Percentiles rank a stretch among this genome's conserved stretches.
phyloP scores from a whole-genome alignment of 2,888 invertebrate genomes.

The Pollenia griseotomentosa region DNA sequence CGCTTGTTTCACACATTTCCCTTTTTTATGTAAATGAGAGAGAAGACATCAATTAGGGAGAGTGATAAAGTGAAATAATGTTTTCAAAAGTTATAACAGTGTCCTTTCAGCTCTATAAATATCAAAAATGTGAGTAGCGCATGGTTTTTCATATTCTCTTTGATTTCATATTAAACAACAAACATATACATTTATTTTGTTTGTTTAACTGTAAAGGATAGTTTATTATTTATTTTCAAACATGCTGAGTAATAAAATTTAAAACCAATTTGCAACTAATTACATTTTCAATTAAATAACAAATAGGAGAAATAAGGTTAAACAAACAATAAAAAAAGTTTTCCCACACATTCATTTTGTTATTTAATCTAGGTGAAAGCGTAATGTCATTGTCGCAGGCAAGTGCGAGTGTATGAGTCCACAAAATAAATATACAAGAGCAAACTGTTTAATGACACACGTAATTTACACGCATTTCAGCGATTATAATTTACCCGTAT shows the following conservation, averaged over 20 bases:
- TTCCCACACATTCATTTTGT: neutral
- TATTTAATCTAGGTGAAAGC: neutral
- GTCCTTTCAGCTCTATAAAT: neutral
- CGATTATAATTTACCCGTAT: slow-evolving; percentile 33
- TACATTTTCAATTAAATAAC: slow-evolving; percentile 59
- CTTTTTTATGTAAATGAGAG: no score
- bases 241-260: slow-evolving; percentile 39
- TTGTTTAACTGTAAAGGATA: neutral
- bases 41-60: no score
- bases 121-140: neutral
- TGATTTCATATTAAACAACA: no score
- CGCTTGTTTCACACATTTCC: no score
- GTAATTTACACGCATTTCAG: slow-evolving; percentile 39
- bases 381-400: neutral
- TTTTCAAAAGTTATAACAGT: neutral
- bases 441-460: slow-evolving; percentile 30
- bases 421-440: neutral
- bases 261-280: slow-evolving; percentile 65
- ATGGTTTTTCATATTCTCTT: no score
- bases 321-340: neutral
- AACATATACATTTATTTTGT: neutral
- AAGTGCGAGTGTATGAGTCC: neutral
- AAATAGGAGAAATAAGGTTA: slow-evolving; percentile 7
- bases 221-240: slow-evolving; percentile 32
- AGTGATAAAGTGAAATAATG: neutral